Base-by-base conservation (phyloP, 1,140 invertebrate species). In the Samia ricini region DNA sequence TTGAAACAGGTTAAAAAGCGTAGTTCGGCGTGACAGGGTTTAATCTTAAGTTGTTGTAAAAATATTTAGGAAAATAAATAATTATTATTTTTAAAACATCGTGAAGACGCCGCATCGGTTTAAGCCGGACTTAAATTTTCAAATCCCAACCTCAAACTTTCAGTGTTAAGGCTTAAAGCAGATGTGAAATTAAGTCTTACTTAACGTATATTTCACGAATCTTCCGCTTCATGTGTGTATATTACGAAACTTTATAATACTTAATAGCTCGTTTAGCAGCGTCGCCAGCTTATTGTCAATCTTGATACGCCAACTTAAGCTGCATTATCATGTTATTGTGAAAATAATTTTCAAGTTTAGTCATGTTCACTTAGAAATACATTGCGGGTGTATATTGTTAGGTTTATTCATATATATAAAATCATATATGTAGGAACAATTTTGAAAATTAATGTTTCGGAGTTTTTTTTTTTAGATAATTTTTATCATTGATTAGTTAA, bases 61-160 rank as follows among this genome's bases (percentile, higher is more conserved):
- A 12, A 26, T 8, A 8, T 26, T 3, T 42, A 15, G n/a, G 10
- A 15, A 42, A 42, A 42, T 42, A 15, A 15, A 8, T 15, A 42
- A 42, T 42, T 12, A 42, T 42, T 12, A 42, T 15, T 15, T 12
- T 42, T 10, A 15, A 42, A 15, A 15, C 7, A 42, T 15, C 33
- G 8, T 0, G 0, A 15, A 3, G 26, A 1, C 0, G 12, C 33
- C 1, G 33, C 33, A 42, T 15, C 33, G 10, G 7, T 42, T 42
- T 42, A 42, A 42, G 33, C 33, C 33, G 22, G 20, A 8, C 22
- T 23, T 55, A 55, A 55, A 55, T 55, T 55, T 24, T 55, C 52
- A 55, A 55, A 24, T 55, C 52, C 50, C 22, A 24, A n/a, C 52
- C 21, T 10, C 22, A 23, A 55, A 55, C 10, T 55, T 55, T 55